Evolutionary conservation across 2,113 vertebrate species (phyloP), one percentile per base, ranked within the genome.

Genomic region (Callospermophilus lateralis): DNA sequence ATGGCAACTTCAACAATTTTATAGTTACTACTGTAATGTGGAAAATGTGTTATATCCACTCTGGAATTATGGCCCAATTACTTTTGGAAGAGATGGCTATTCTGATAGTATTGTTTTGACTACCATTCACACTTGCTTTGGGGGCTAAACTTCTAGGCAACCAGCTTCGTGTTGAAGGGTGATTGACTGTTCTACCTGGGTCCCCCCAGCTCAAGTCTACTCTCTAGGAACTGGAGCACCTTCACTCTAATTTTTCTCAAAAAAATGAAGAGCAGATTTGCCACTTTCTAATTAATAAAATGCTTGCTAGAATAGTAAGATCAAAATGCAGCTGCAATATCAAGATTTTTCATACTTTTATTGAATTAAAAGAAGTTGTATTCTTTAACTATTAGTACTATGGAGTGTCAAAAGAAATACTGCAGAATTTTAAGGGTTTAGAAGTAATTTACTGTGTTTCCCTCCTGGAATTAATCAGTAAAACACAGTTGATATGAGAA

Each of bases 351-450:
- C 45, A 61, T 84, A 34, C 17, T 45, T 79, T n/a, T 81, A 12
- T 51, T 91, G 34, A 51, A 73, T 39, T 87, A 84, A 93, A 84
- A 32, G 48, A 5, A 6, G 51, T 8, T 26, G 6, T 5, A 13
- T 72, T 74, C 81, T 84, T 89, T 65, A 88, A 90, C 42, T 72
- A n/a, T 30, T 85, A 83, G 84, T 90, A 39, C 26, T 30, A 63
- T 58, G 89, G 26, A 51, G 16, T 68, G 20, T 80, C 13, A 67
- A 48, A 32, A 72, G 13, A 86, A 73, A 65, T 16, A 78, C 13
- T 95, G 53, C 55, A 90, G 74, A 94, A 73, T 67, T 63, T 58
- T 81, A 77, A 72, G 65, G n/a, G 28, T 89, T 97, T 72, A 77
- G 32, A 91, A 85, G 37, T 67, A 76, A 77, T 76, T 63, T 63